Conservation (phyloP, 2,888 invertebrate genomes). For the Cartodere bifasciata region DNA sequence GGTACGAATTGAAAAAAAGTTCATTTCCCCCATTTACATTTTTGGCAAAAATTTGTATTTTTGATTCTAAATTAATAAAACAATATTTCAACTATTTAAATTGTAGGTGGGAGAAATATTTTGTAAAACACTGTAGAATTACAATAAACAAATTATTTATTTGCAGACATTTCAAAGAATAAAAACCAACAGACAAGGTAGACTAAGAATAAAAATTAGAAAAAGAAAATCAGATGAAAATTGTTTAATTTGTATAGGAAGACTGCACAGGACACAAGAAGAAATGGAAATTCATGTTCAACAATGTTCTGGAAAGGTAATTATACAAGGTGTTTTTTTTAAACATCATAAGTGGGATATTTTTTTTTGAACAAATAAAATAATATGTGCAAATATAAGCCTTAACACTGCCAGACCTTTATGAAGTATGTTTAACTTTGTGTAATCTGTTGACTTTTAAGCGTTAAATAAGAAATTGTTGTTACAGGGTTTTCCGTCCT, state of each 20-base stretch:
- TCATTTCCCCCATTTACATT: too few relatives aligned
- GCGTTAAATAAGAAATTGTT: too few relatives aligned
- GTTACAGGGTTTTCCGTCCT: too few relatives aligned
- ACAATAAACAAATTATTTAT: conserved; percentile 2
- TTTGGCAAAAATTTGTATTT: too few relatives aligned
- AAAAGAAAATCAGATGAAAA: conserved; percentile 52
- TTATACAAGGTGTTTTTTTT: conserved; percentile 3
- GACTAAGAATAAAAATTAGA: conserved; percentile 51
- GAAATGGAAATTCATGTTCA: conserved; percentile 52
- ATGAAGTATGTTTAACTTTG: too few relatives aligned
- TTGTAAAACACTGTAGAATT: background rate
- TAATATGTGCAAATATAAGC: too few relatives aligned
- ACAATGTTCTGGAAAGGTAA: conserved; percentile 45
- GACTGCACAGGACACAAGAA: conserved; percentile 41
- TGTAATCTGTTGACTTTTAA: too few relatives aligned
- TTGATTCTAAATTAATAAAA: too few relatives aligned
- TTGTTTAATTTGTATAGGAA: conserved; percentile 54
- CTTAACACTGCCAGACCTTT: too few relatives aligned
- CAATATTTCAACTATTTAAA: too few relatives aligned
- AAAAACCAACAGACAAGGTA: conserved; percentile 54
- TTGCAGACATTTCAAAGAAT: conserved; percentile 55
- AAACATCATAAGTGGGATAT: too few relatives aligned
- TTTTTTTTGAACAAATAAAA: too few relatives aligned
- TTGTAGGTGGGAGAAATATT: background rate
- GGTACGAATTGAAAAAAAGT: conserved; percentile 30